Percentiles rank a stretch among this genome's conserved stretches.
phyloP scores from a whole-genome alignment of 2,797 vertebrate genomes.

The Paguma larvata region DNA sequence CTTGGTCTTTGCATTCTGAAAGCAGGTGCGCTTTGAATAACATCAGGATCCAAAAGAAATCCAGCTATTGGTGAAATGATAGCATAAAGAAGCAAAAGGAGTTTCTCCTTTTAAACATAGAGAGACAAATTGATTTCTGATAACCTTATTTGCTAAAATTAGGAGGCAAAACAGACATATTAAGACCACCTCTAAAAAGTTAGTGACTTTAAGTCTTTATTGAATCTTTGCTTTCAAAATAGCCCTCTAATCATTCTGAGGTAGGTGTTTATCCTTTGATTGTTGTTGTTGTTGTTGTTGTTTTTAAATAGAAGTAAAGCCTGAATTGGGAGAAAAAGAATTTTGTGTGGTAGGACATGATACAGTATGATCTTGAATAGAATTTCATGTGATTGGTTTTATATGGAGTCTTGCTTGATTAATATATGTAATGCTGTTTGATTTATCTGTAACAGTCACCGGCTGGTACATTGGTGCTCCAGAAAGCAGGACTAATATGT shows the following conservation, averaged over 20 bases:
- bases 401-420: background rate
- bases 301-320: constrained; percentile 3
- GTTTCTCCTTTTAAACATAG: background rate
- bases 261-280: constrained; percentile 4
- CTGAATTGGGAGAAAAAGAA: constrained; percentile 32
- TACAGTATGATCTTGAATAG: background rate
- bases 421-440: background rate
- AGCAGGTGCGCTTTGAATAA: constrained; percentile 29
- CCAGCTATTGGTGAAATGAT: background rate
- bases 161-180: background rate
- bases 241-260: background rate
- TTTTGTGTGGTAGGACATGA: background rate
- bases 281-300: background rate
- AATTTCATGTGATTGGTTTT: constrained; percentile 13
- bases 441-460: background rate
- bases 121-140: constrained; percentile 41
- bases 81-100: constrained; percentile 21
- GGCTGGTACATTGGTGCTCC: background rate
- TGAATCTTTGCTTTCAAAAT: constrained; percentile 27
- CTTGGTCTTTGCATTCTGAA: constrained; percentile 38
- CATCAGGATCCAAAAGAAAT: background rate
- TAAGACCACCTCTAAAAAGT: background rate
- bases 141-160: background rate
- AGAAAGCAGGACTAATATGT: constrained; percentile 11
- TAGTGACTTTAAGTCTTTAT: constrained; percentile 23